Evolutionary conservation across 2,113 vertebrate genomes (phyloP).

Genomic region (Stegastes partitus): DNA sequence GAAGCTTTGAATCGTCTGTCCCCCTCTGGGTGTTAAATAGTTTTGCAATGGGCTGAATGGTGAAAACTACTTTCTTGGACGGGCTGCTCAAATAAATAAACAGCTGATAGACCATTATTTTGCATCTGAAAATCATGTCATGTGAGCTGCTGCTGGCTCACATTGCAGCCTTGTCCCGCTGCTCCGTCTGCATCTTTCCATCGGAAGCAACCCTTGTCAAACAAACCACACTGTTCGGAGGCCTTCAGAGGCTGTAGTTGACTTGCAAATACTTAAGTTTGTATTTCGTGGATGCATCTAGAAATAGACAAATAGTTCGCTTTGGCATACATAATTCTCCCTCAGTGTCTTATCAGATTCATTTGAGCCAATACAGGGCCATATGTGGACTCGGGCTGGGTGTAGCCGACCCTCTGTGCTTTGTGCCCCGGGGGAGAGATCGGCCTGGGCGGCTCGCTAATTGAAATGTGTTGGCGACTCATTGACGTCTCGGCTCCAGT

Average conservation of each 20-base stretch:
- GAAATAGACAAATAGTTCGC: slow-evolving; percentile 37
- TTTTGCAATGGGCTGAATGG: slow-evolving; percentile 26
- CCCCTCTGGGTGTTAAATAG: background rate
- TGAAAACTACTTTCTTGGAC: slow-evolving; percentile 47
- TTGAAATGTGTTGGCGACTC: slow-evolving; percentile 92
- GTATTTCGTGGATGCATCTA: slow-evolving; percentile 22
- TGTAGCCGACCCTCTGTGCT: slow-evolving; percentile 78
- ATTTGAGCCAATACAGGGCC: slow-evolving; percentile 64
- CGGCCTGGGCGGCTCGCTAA: slow-evolving; percentile 87
- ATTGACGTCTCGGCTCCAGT: slow-evolving; percentile 88
- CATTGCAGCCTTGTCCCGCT: slow-evolving; percentile 3
- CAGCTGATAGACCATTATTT: slow-evolving; percentile 53
- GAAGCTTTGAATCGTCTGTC: background rate
- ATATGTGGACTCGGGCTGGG: slow-evolving; percentile 75
- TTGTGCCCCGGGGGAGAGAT: slow-evolving; percentile 86
- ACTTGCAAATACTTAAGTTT: slow-evolving; percentile 20
- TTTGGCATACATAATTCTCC: slow-evolving; percentile 36
- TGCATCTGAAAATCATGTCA: slow-evolving; percentile 32
- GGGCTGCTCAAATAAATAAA: slow-evolving; percentile 42
- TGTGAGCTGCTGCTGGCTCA: slow-evolving; percentile 21
- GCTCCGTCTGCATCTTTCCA: background rate
- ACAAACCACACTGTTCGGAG: slow-evolving; percentile 15
- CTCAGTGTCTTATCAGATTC: slow-evolving; percentile 60
- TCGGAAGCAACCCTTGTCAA: slow-evolving; percentile 24
- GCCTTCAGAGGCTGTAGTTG: slow-evolving; percentile 2